Conservation (phyloP, 2,888 invertebrate genomes). For the Tenodera sinensis region DNA sequence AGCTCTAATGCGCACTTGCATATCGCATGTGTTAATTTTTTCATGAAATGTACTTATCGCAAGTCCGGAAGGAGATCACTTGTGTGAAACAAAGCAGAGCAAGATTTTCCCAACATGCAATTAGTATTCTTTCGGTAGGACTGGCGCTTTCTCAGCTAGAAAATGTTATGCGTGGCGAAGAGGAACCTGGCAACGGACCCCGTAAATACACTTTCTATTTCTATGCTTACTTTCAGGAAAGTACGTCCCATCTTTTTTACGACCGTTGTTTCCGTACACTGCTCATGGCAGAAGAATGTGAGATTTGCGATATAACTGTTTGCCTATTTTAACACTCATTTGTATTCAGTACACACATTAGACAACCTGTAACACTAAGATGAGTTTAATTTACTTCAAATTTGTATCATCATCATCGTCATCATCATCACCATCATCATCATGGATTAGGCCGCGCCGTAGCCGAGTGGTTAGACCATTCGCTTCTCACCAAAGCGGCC, state of each 20-base stretch:
- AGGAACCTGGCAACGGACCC: not conserved
- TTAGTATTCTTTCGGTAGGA: not conserved
- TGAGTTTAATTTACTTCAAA: too few relatives aligned
- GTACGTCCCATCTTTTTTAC: not conserved
- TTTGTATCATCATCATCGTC: too few relatives aligned
- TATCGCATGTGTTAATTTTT: not conserved
- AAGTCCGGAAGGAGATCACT: not conserved
- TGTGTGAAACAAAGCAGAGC: not conserved
- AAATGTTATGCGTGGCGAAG: not conserved
- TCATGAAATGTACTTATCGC: not conserved
- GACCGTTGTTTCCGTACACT: not conserved
- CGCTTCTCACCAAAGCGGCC: too few relatives aligned
- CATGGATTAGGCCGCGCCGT: too few relatives aligned
- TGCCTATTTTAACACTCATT: too few relatives aligned
- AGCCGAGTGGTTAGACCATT: too few relatives aligned
- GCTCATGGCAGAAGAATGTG: too few relatives aligned
- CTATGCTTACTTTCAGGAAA: not conserved
- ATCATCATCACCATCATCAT: too few relatives aligned
- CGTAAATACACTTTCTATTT: not conserved
- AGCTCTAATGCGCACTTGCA: not conserved
- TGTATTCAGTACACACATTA: too few relatives aligned
- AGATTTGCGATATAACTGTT: too few relatives aligned
- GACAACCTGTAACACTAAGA: too few relatives aligned
- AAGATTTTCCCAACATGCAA: not conserved
- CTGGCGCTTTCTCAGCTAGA: not conserved